A percentile compares a stretch with the other conserved stretches of the same genome.
Evolutionary conservation across 2,113 vertebrate genomes (phyloP).

Genomic region (Procavia capensis): DNA sequence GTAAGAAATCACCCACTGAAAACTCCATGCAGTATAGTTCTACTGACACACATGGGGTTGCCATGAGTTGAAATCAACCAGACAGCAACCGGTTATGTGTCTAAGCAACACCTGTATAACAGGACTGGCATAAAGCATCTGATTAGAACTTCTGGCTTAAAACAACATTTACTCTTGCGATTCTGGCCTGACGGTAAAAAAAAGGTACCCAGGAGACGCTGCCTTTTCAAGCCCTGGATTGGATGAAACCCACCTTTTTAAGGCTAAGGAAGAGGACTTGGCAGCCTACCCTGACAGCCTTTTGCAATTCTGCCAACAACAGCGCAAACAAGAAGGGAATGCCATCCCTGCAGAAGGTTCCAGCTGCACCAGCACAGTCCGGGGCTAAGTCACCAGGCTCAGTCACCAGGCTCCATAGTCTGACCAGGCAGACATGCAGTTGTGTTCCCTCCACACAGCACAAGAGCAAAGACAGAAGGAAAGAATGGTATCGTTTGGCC

Average conservation of each 20-base stretch:
- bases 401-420: no score
- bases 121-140: background rate
- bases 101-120: background rate
- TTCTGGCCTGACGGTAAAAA: constrained; percentile 10
- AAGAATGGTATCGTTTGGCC: constrained; percentile 64
- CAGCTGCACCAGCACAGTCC: background rate
- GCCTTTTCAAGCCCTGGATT: constrained; percentile 29
- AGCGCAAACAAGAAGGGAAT: constrained; percentile 30
- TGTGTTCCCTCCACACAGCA: background rate
- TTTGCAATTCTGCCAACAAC: background rate
- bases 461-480: constrained; percentile 22
- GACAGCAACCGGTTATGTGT: no score
- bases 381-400: constrained; percentile 44
- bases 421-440: constrained; percentile 10
- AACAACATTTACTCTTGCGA: background rate
- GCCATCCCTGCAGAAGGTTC: constrained; percentile 29
- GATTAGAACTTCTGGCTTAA: background rate
- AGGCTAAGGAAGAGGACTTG: constrained; percentile 13
- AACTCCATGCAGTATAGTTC: background rate
- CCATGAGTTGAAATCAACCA: no score
- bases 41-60: background rate
- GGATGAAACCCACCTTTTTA: background rate
- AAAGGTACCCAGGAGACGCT: background rate
- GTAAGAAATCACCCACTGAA: background rate
- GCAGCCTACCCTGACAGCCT: background rate